Conservation (phyloP, 2,113 vertebrate genomes). For the Gambusia holbrooki region DNA sequence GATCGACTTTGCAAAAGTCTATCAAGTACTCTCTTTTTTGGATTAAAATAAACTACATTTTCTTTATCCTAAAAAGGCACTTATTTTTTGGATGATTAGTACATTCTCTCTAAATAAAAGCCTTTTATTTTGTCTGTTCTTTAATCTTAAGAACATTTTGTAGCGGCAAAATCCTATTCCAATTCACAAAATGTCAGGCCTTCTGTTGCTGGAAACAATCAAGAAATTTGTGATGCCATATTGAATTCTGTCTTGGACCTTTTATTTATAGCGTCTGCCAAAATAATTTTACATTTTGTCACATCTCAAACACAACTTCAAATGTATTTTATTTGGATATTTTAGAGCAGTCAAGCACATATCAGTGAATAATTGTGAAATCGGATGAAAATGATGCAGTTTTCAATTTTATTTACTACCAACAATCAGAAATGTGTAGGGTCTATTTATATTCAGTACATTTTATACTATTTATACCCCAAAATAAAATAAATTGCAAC, state of each 20-base stretch:
- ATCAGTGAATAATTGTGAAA: not conserved
- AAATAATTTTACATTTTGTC: not conserved
- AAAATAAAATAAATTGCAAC: no score
- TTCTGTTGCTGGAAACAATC: no score
- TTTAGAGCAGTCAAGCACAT: no score
- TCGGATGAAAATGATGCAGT: not conserved
- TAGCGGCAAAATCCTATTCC: not conserved
- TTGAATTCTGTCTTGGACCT: not conserved
- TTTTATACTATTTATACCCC: not conserved
- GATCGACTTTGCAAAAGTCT: slow-evolving; percentile 9
- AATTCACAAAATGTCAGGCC: no score
- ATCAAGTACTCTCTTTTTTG: no score
- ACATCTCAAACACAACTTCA: not conserved
- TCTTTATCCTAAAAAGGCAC: no score
- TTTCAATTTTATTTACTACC: not conserved
- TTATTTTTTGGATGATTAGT: not conserved
- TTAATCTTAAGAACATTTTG: slow-evolving; percentile 11
- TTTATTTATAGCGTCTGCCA: not conserved
- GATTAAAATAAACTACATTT: no score
- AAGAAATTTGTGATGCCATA: not conserved
- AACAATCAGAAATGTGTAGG: not conserved
- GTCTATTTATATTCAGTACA: not conserved
- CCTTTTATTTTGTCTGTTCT: slow-evolving; percentile 11
- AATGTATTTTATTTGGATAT: not conserved
- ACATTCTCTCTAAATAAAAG: not conserved